Evolutionary conservation across 53 echinoderm and acorn worm species (phyloP).

Genomic region (Antedon mediterranea): DNA sequence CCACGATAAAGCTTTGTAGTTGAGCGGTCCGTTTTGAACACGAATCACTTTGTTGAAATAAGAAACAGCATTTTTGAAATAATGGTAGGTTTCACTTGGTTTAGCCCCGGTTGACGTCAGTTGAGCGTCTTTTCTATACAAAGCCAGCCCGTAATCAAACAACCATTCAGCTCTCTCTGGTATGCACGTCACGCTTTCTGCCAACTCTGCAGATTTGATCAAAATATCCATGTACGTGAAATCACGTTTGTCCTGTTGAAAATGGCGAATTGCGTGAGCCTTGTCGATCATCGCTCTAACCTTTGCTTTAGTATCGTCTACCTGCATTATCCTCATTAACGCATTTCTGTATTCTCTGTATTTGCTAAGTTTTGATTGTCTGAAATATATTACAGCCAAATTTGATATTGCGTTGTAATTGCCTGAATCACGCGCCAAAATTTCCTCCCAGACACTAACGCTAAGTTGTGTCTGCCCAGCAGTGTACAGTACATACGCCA

Average conservation of each 20-base stretch:
- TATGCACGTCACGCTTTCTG: constrained; percentile 8
- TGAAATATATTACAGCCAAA: constrained; percentile 46
- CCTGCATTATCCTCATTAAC: constrained; percentile 23
- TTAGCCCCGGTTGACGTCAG: constrained; percentile 22
- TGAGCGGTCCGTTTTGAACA: constrained; percentile 6
- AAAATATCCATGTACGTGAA: constrained; percentile 65
- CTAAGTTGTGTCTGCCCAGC: constrained; percentile 37
- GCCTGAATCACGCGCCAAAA: constrained; percentile 24
- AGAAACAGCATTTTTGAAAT: constrained; percentile 41
- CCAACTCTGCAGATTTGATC: constrained; percentile 45
- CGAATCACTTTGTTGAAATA: constrained; percentile 46
- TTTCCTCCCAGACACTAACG: constrained; percentile 32
- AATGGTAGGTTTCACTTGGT: constrained; percentile 4
- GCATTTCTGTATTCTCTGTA: constrained; percentile 25
- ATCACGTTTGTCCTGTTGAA: constrained; percentile 50
- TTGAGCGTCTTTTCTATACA: constrained; percentile 50
- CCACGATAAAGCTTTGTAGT: constrained; percentile 54
- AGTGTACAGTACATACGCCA: constrained; percentile 57
- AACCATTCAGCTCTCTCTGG: constrained; percentile 83
- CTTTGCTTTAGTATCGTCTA: constrained; percentile 11
- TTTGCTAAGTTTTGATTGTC: constrained; percentile 40
- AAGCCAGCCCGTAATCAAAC: constrained; percentile 59
- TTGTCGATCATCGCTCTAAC: constrained; percentile 68
- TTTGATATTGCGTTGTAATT: constrained; percentile 66
- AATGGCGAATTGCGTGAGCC: constrained; percentile 64